Evolutionary conservation across 2,797 vertebrate species (phyloP).

Genomic region (Girardinus metallicus): DNA sequence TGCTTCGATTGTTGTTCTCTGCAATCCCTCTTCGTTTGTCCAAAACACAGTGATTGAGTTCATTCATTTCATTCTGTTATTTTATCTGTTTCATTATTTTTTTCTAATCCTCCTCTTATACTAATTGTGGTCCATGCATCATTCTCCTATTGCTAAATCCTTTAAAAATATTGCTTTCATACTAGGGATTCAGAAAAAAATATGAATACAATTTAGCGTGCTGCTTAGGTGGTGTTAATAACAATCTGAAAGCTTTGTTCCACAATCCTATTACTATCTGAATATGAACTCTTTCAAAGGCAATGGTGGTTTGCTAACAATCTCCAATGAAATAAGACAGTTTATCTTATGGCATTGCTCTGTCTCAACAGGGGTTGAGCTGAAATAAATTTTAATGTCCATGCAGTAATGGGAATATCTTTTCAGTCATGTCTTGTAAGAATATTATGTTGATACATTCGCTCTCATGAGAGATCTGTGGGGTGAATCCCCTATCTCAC

Average conservation of each 20-base stretch:
- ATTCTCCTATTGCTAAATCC: constrained; percentile 11
- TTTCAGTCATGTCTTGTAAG: constrained; percentile 43
- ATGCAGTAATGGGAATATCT: constrained; percentile 36
- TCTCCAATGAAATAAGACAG: constrained; percentile 34
- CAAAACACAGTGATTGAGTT: neutral
- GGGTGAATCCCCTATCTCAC: constrained; percentile 20
- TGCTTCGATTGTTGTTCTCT: neutral
- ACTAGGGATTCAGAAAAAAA: neutral
- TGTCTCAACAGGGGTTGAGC: constrained; percentile 43
- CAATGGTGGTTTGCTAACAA: constrained; percentile 26
- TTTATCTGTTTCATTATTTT: constrained; percentile 5
- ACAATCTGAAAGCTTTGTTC: constrained; percentile 10
- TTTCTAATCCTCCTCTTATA: constrained; percentile 1
- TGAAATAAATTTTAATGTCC: constrained; percentile 58
- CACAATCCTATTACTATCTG: constrained; percentile 19
- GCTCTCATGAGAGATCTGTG: constrained; percentile 31
- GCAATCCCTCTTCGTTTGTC: neutral
- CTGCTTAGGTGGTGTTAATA: constrained; percentile 6
- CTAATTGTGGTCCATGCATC: neutral
- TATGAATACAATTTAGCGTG: neutral
- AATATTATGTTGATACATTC: constrained; percentile 3
- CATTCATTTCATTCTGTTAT: neutral
- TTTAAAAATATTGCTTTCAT: constrained; percentile 18
- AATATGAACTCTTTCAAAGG: constrained; percentile 7
- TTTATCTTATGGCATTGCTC: constrained; percentile 32